Percentiles rank a stretch among this genome's conserved stretches.
Evolutionary conservation across 2,888 invertebrate species (phyloP).

Genomic region (Nemapogon koenigi): DNA sequence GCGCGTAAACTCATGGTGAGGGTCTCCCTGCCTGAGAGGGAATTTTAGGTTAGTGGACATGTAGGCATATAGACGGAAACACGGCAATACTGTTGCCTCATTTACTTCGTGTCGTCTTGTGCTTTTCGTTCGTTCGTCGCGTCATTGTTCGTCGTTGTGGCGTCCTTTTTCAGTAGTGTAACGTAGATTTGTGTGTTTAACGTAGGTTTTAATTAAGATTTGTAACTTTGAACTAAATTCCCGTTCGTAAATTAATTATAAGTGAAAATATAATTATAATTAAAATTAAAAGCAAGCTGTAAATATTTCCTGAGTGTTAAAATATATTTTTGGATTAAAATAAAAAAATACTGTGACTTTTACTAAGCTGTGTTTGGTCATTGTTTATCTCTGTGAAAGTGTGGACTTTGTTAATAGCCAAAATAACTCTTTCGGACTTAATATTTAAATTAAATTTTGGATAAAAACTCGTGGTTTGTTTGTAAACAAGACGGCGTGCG

Average conservation of each 20-base stretch:
- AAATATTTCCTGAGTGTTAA: not conserved
- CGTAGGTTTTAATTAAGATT: slow-evolving; percentile 5
- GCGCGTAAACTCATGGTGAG: slow-evolving; percentile 19
- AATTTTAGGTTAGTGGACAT: slow-evolving; percentile 67
- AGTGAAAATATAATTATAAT: slow-evolving; percentile 2
- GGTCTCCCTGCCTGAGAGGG: slow-evolving; percentile 39
- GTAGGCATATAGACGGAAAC: slow-evolving; percentile 65
- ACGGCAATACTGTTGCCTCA: slow-evolving; percentile 64
- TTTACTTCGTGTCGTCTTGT: slow-evolving; percentile 64
- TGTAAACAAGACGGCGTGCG: slow-evolving; percentile 54
- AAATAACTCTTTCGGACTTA: not conserved
- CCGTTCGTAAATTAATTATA: slow-evolving; percentile 1
- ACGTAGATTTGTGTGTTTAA: slow-evolving; percentile 12
- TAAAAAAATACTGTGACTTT: not conserved
- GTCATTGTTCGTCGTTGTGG: slow-evolving; percentile 57
- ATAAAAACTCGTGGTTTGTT: slow-evolving; percentile 39
- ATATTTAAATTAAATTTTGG: slow-evolving; percentile 14
- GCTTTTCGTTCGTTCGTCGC: slow-evolving; percentile 60
- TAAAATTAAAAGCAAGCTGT: not conserved
- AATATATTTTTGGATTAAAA: not conserved
- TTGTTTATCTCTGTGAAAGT: slow-evolving; percentile 1
- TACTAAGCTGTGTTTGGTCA: slow-evolving; percentile 1
- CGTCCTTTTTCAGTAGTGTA: slow-evolving; percentile 23
- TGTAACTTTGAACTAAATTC: slow-evolving; percentile 1
- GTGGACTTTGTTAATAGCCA: not conserved